Percentiles rank a stretch among this genome's conserved stretches.
Evolutionary conservation across 2,888 invertebrate species (phyloP).

Genomic region (Lasioglossum villosulum): DNA sequence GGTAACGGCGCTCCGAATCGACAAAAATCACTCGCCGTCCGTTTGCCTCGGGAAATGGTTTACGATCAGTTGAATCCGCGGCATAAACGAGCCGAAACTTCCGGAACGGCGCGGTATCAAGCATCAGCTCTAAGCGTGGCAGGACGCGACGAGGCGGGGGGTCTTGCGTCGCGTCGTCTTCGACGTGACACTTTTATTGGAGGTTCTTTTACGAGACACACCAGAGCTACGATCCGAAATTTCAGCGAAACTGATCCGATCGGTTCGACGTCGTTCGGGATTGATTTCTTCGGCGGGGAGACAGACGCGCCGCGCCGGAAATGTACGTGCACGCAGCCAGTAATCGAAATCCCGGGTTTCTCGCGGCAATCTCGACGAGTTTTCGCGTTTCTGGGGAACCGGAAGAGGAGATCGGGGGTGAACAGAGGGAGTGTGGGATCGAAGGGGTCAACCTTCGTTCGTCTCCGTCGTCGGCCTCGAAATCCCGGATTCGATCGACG

Average conservation of each 20-base stretch:
- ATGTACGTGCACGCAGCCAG: slow-evolving; percentile 7
- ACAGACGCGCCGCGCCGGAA: neutral
- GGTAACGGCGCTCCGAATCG: neutral
- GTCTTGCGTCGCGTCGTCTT: neutral
- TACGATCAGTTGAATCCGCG: neutral
- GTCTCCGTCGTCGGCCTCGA: neutral
- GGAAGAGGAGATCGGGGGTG: neutral
- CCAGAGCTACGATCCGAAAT: neutral
- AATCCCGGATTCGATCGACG: slow-evolving; percentile 44
- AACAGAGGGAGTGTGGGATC: neutral
- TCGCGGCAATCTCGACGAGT: slow-evolving; percentile 31
- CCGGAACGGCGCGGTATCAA: neutral
- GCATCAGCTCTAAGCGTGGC: neutral
- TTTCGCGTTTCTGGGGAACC: slow-evolving; percentile 12
- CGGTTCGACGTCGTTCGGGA: slow-evolving; percentile 5
- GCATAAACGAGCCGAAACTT: neutral
- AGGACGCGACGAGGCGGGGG: neutral
- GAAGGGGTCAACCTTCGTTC: slow-evolving; percentile 15
- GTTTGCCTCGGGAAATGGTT: neutral
- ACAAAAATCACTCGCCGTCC: neutral
- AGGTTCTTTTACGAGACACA: neutral
- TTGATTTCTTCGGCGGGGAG: slow-evolving; percentile 1
- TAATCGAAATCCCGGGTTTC: neutral
- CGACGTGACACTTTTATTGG: slow-evolving; percentile 10
- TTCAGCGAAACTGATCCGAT: neutral